These are phyloP conservation scores for Eupithecia abbreviata DNA, from an alignment of 2,888 invertebrate genomes.

Conservation along the genomic window DNA sequence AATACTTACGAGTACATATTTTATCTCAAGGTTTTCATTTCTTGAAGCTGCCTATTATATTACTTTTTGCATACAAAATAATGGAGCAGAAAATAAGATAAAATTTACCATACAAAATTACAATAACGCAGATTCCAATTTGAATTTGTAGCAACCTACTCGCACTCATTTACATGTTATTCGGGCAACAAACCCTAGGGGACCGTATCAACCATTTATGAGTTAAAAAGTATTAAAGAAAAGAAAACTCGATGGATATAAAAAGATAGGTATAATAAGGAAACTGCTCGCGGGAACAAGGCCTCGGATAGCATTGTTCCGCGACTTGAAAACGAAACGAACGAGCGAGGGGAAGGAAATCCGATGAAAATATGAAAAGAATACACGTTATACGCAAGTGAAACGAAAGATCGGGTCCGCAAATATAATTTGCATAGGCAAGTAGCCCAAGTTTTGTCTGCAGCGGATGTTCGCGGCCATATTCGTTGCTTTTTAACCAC, in stretches of 20 bases:
- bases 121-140: conserved; percentile 66
- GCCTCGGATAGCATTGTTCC: conserved; percentile 81
- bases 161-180: conserved; percentile 83
- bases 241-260: conserved; percentile 80
- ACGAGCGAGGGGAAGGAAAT: conserved; percentile 82
- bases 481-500: conserved; percentile 83
- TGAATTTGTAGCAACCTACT: conserved; percentile 66
- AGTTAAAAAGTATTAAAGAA: conserved; percentile 83
- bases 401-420: conserved; percentile 83
- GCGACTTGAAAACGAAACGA: conserved; percentile 81
- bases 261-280: conserved; percentile 76
- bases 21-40: conserved; percentile 10
- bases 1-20: not conserved
- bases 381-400: conserved; percentile 81
- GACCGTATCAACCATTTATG: conserved; percentile 82
- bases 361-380: conserved; percentile 84
- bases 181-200: conserved; percentile 80
- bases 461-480: conserved; percentile 81
- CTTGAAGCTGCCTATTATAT: conserved; percentile 26
- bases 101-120: conserved; percentile 55
- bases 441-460: conserved; percentile 83
- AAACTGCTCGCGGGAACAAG: conserved; percentile 79
- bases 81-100: conserved; percentile 48
- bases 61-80: conserved; percentile 45
- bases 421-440: conserved; percentile 85